Evolutionary conservation across 1,140 invertebrate genomes (phyloP), one percentile per base, ranked within the genome.

Genomic region (Stenopsyche tienmushanensis): DNA sequence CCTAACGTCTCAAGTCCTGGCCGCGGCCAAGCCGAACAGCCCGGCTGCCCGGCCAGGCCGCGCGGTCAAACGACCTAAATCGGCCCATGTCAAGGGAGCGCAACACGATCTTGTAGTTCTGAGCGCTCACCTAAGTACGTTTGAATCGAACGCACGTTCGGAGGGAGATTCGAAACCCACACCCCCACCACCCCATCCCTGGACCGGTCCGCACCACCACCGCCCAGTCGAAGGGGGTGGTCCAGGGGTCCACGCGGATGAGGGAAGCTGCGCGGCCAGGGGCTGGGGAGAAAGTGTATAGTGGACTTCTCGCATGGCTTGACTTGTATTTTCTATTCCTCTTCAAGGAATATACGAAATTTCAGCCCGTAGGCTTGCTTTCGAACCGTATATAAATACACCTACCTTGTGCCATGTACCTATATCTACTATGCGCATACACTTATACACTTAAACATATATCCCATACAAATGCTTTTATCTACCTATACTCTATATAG

Each of bases 261-360:
- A 57, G 53, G 53, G 53, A 57, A 57, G 53, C 53, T 21, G 53
- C 20, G 41, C 53, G 34, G 29, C 5, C 34, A 39, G 5, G 29
- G 29, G 29, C 5, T 29, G 42, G 42, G 44, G 25, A 50, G 45
- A 57, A 47, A 60, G 41, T 64, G 62, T 59, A 65, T 65, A 69
- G 67, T 69, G 67, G 67, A 69, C 67, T 65, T 69, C 67, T 65
- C 67, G 67, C 67, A 69, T 69, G 67, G 67, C 58, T 69, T 65
- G 59, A 34, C 67, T 62, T 58, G 67, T 69, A 69, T 69, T 69
- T 69, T 69, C 67, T 59, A 65, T 69, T 69, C 67, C 67, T 62
- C 67, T 62, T 64, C 59, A 25, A 64, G 52, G 50, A 64, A 64
- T 54, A 53, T 59, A 59, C 55, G 45, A 59, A 57, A 65, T 65